These are phyloP conservation scores for Acanthoscelides obtectus DNA, from an alignment of 2,888 invertebrate species.

Conservation along the genomic window DNA sequence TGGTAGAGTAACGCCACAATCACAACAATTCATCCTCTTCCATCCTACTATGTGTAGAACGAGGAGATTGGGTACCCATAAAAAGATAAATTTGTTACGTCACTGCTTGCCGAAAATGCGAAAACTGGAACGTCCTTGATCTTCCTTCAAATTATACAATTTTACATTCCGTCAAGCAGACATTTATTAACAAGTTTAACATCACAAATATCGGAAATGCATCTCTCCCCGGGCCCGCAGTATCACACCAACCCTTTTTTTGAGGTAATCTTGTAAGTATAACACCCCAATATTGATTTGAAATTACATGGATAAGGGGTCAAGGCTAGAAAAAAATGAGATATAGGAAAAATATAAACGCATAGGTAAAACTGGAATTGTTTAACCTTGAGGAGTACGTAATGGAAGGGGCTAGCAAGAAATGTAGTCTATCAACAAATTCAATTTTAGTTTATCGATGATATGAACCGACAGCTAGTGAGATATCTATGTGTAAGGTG, in stretches of 20 bases:
- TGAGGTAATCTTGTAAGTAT: neutral
- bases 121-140: neutral
- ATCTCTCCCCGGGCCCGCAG: neutral
- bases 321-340: neutral
- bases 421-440: neutral
- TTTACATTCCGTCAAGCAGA: neutral
- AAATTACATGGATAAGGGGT: neutral
- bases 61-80: too few relatives aligned
- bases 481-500: neutral
- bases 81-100: neutral
- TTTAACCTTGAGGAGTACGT: constrained; percentile 5
- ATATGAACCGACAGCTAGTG: neutral
- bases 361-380: neutral
- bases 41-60: too few relatives aligned
- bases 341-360: neutral
- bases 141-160: neutral
- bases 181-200: neutral
- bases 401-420: neutral
- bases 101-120: neutral
- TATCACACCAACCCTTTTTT: neutral
- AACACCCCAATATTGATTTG: neutral
- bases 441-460: neutral
- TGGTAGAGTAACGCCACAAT: too few relatives aligned
- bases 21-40: too few relatives aligned
- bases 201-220: neutral